Conservation (phyloP, 2,113 vertebrate species). For the Melanostigma gelatinosum region DNA sequence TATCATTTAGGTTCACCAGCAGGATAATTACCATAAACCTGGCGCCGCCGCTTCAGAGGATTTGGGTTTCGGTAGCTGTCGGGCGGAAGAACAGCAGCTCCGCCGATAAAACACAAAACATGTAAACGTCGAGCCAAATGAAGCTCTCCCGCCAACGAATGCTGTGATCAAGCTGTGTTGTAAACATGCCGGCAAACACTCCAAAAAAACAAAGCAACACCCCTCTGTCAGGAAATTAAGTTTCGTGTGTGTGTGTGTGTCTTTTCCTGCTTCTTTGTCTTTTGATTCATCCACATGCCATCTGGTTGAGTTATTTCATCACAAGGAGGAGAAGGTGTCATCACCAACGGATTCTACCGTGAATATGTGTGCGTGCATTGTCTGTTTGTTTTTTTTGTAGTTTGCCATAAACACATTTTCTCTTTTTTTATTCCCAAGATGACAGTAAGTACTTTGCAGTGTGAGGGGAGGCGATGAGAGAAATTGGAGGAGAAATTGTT, state of each 20-base stretch:
- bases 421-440: neutral
- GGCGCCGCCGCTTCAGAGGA: neutral
- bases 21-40: neutral
- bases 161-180: slow-evolving; percentile 3
- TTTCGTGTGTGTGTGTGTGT: slow-evolving; percentile 28
- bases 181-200: slow-evolving; percentile 8
- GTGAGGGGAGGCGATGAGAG: slow-evolving; percentile 6
- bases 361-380: slow-evolving; percentile 9
- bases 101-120: slow-evolving; percentile 39
- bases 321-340: slow-evolving; percentile 59
- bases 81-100: slow-evolving; percentile 14
- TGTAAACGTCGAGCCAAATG: slow-evolving; percentile 26
- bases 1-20: neutral
- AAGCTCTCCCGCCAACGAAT: neutral
- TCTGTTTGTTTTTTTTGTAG: neutral
- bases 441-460: slow-evolving; percentile 5
- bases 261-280: slow-evolving; percentile 42
- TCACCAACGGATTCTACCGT: slow-evolving; percentile 42
- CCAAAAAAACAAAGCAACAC: slow-evolving; percentile 35
- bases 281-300: slow-evolving; percentile 63
- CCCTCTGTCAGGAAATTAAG: neutral
- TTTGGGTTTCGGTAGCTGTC: slow-evolving; percentile 8
- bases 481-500: neutral
- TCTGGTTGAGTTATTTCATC: slow-evolving; percentile 62
- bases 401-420: neutral